Conservation (phyloP, 2,797 vertebrate species). For the Apodemus agrarius region DNA sequence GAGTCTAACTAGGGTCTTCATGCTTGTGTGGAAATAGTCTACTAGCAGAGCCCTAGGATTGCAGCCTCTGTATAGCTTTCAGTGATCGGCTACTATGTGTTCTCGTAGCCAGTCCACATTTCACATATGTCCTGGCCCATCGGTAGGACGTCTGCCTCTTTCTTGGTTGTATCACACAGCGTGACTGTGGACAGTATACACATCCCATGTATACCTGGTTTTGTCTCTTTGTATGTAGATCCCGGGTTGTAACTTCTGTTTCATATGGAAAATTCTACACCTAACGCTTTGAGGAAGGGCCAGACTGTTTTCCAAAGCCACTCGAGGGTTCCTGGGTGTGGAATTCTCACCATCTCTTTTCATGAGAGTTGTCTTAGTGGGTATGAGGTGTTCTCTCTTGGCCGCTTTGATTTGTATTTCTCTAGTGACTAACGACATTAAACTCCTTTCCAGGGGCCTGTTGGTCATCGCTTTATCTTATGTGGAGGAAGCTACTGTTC, state of each 20-base stretch:
- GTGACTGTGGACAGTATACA: neutral
- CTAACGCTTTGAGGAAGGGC: neutral
- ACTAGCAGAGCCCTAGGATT: neutral
- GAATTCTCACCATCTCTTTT: neutral
- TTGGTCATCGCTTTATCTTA: slow-evolving; percentile 6
- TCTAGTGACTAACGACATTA: neutral
- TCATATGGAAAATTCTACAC: neutral
- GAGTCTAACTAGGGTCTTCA: neutral
- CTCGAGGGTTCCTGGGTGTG: accelerated
- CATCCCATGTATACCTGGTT: neutral
- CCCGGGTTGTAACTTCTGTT: neutral
- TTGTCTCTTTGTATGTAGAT: neutral
- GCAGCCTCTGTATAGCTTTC: neutral
- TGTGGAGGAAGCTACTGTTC: neutral
- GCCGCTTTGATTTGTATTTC: neutral
- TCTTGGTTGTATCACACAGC: neutral
- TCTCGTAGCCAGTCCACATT: neutral
- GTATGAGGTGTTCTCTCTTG: neutral
- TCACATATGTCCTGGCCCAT: neutral
- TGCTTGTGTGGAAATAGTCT: neutral
- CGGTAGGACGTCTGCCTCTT: neutral
- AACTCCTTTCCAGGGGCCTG: neutral
- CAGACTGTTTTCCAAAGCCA: neutral
- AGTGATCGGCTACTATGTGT: neutral
- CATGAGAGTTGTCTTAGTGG: accelerated